Evolutionary conservation across 2,797 vertebrate species (phyloP).

Genomic region (Scarus forsteni): DNA sequence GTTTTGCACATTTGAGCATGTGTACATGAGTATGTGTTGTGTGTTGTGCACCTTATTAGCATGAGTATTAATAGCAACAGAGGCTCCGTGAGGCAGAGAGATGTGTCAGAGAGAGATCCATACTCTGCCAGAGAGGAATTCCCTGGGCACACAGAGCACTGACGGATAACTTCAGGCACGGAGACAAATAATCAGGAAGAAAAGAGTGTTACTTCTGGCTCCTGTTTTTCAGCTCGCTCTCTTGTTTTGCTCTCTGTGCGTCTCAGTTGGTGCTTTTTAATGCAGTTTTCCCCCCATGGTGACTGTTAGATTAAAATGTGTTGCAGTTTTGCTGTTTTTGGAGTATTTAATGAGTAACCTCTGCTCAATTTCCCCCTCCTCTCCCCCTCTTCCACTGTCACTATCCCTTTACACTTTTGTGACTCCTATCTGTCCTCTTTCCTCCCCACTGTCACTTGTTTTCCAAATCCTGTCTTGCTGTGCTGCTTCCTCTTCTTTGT

Average conservation of each 20-base stretch:
- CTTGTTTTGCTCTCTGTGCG: conserved; percentile 29
- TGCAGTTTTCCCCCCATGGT: conserved; percentile 30
- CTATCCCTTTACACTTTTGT: conserved; percentile 31
- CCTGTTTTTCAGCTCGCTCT: conserved; percentile 2
- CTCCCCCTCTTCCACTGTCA: conserved; percentile 35
- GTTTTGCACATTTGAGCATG: conserved; percentile 19
- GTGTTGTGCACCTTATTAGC: conserved; percentile 62
- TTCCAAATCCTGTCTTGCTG: conserved; percentile 17
- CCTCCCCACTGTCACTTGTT: conserved; percentile 40
- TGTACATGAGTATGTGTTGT: conserved; percentile 31
- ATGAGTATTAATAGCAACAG: conserved; percentile 71
- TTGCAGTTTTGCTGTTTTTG: conserved; percentile 20
- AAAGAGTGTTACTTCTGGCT: conserved; percentile 55
- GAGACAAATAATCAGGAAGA: conserved; percentile 64
- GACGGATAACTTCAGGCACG: conserved; percentile 75
- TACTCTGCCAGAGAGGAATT: conserved; percentile 71
- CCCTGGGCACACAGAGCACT: conserved; percentile 65
- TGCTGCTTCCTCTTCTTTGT: conserved; percentile 40
- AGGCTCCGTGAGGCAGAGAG: conserved; percentile 66
- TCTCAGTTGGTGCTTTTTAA: conserved; percentile 47
- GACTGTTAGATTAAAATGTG: conserved; percentile 35
- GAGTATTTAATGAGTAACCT: conserved; percentile 42
- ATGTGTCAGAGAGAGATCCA: conserved; percentile 69
- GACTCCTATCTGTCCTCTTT: conserved; percentile 37
- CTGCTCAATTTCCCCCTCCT: conserved; percentile 36